Base-by-base conservation (phyloP, 2,797 vertebrate genomes). In the Xenopus petersii region DNA sequence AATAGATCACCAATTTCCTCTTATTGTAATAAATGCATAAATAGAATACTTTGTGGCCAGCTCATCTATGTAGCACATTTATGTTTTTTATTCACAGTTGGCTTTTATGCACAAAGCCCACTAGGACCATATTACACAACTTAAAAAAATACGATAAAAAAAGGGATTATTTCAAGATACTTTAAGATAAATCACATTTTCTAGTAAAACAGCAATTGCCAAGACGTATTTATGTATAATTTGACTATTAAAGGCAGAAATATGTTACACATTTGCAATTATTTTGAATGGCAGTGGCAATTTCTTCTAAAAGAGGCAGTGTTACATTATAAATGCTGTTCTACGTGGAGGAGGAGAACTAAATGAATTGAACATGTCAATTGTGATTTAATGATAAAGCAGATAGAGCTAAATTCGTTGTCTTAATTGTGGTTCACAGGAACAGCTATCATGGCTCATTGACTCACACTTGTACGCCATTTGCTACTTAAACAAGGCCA, bases 391-490 rank as follows among this genome's bases (percentile, higher is more conserved):
- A 75, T 70, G 67, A 64, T 65, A 70, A 64, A 56, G 63, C 67
- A 69, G 58, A 16, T 51, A 58, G 51, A 16, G 70, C 75, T 73
- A 78, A 73, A 79, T 79, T 65, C 26, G 70, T 48, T 26, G 26
- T 70, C 67, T 61, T 61, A 74, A 74, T 74, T 74, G 70, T 60
- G 33, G 71, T 73, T 79, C 71, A 64, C 65, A 69, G 51, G n/a
- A 48, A 73, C 21, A 72, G 64, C 48, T 58, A 77, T 67, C 75
- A 77, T 63, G 70, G 70, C 70, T 77, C 64, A 72, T 72, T 77
- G 70, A 77, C 58, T 67, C 59, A 47, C 58, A 54, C 58, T 56
- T 72, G 12, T 11, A 72, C 36, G 69, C 68, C 65, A 72, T 49
- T 72, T 16, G 26, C 48, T 61, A 58, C 15, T 47, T 55, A 47